These are phyloP conservation scores for Allygus modestus DNA, from an alignment of 2,888 invertebrate species.

Conservation along the genomic window DNA sequence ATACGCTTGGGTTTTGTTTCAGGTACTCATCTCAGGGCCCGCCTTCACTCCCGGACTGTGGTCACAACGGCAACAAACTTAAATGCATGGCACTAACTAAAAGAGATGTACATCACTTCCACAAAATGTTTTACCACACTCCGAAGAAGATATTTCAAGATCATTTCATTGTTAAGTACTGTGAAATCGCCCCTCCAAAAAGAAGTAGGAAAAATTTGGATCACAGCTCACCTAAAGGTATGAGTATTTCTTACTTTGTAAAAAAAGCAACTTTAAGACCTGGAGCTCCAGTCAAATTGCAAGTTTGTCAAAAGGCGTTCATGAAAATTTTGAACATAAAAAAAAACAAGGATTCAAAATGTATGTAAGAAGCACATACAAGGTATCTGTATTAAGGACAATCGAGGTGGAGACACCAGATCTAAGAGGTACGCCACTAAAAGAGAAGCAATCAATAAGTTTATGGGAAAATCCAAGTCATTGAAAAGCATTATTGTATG, in stretches of 20 bases:
- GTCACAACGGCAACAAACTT: conserved; percentile 31
- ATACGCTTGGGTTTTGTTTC: too few species aligned
- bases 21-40: too few species aligned
- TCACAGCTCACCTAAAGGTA: conserved; percentile 54
- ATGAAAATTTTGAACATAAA: conserved; percentile 35
- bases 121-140: conserved; percentile 39
- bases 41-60: too few species aligned
- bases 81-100: conserved; percentile 30
- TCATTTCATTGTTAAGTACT: conserved; percentile 49
- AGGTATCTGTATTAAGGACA: conserved; percentile 44
- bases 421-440: conserved; percentile 25
- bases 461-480: conserved; percentile 32
- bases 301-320: conserved; percentile 52
- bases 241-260: conserved; percentile 33
- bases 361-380: conserved; percentile 35
- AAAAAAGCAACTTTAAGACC: conserved; percentile 51
- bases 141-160: conserved; percentile 41
- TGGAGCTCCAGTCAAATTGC: conserved; percentile 43
- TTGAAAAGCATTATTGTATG: conserved; percentile 52
- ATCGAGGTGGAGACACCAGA: conserved; percentile 43
- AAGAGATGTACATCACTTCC: conserved; percentile 52
- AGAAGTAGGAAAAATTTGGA: conserved; percentile 38
- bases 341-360: conserved; percentile 53
- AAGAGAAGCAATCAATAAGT: conserved; percentile 50
- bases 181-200: conserved; percentile 41